Base-by-base conservation (phyloP, 1,140 invertebrate genomes). In the Elymnias hypermnestra region DNA sequence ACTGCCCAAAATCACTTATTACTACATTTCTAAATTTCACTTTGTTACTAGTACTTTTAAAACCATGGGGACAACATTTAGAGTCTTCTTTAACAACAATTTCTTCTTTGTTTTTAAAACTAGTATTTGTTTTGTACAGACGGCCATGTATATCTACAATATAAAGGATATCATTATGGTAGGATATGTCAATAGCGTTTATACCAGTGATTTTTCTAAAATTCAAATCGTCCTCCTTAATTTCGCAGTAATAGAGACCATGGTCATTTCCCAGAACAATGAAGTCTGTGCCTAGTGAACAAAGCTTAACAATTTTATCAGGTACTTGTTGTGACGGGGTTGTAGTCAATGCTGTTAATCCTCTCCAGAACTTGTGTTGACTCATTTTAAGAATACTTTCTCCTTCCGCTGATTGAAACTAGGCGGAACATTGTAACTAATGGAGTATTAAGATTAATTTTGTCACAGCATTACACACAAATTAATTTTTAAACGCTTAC, bases 51-150 rank as follows among this genome's bases (percentile, higher is more conserved):
- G 87, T 87, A 53, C 89, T 89, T 66, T 87, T 90, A 61, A 89
- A 88, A 9, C 91, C 91, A 64, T 92, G 90, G 31, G 82, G 83
- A 56, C 91, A 92, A 57, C 82, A 88, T 63, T 89, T 90, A 1
- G 86, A 70, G 48, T 92, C 90, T 63, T 92, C 91, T 57, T 88
- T 88, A 9, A 93, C 75, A 49, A 89, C 63, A 23, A 92, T 89
- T 68, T 90, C 90, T 59, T 90, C 88, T 51, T 89, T 63, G 23
- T 87, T 63, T 61, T 79, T 85, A 53, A 91, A 83, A 56, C 79
- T 76, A 41, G 83, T 60, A 57, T 88, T 87, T 57, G 89, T 86
- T 75, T 89, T 90, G 51, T 89, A 88, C 6, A 92, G 87, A 36
- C 88, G 78, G 9, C 91, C 91, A 62, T 88, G 84, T 28, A 84